Conservation (phyloP, 2,888 invertebrate genomes). For the Stenolophus ochropezus region DNA sequence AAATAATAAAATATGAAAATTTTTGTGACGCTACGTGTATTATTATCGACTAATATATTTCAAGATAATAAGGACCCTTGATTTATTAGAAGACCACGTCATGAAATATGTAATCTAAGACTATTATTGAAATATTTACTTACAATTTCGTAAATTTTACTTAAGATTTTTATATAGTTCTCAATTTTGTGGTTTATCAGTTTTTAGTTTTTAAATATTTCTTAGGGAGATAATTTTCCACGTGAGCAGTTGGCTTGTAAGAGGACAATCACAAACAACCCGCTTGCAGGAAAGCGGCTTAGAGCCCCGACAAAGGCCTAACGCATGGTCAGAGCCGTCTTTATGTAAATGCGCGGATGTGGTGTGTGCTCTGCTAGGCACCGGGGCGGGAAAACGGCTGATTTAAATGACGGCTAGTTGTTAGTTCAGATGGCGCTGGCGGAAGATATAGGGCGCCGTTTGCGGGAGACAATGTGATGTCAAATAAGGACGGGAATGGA, state of each 20-base stretch:
- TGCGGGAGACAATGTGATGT: not conserved
- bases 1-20: too few relatives aligned
- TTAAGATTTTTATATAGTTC: too few relatives aligned
- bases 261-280: not conserved
- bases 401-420: slow-evolving; percentile 24
- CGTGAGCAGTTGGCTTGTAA: not conserved
- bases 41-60: too few relatives aligned
- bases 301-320: slow-evolving; percentile 14
- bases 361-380: slow-evolving; percentile 4
- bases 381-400: slow-evolving; percentile 5
- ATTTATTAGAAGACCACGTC: too few relatives aligned
- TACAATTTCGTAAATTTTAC: too few relatives aligned
- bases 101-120: too few relatives aligned
- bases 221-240: too few relatives aligned
- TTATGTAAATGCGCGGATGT: slow-evolving; percentile 26
- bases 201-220: too few relatives aligned
- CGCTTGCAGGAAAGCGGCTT: not conserved
- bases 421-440: slow-evolving; percentile 4
- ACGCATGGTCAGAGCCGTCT: slow-evolving; percentile 40
- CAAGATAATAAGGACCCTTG: too few relatives aligned
- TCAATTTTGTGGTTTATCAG: too few relatives aligned
- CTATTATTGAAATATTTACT: too few relatives aligned
- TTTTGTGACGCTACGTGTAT: too few relatives aligned
- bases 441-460: not conserved
- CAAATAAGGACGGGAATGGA: not conserved